A percentile compares a stretch with the other conserved stretches of the same genome.
Conservation (phyloP, 2,113 vertebrate genomes). For the crab-eating macaque (Macaca fascicularis) region T2T-MFA8v1.1 NC_088387.1:51256001-51256500, state of each 20-base stretch:
- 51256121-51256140: background rate
- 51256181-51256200: background rate
- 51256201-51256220: background rate
- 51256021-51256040: background rate
- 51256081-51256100: background rate
- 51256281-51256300: background rate
- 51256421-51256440: background rate
- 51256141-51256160: background rate
- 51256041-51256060: background rate
- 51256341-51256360: background rate
- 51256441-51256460: background rate
- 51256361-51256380: background rate
- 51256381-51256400: background rate
- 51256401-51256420: background rate
- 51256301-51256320: background rate
- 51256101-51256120: background rate
- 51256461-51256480: background rate
- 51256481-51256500: background rate
- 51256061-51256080: background rate
- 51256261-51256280: background rate
- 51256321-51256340: background rate
- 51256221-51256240: background rate
- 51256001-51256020: background rate
- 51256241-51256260: background rate
- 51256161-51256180: background rate